Evolutionary conservation across 1,140 invertebrate species (phyloP), one percentile per base, ranked within the genome.

Genomic region (Caligus rogercresseyi): DNA sequence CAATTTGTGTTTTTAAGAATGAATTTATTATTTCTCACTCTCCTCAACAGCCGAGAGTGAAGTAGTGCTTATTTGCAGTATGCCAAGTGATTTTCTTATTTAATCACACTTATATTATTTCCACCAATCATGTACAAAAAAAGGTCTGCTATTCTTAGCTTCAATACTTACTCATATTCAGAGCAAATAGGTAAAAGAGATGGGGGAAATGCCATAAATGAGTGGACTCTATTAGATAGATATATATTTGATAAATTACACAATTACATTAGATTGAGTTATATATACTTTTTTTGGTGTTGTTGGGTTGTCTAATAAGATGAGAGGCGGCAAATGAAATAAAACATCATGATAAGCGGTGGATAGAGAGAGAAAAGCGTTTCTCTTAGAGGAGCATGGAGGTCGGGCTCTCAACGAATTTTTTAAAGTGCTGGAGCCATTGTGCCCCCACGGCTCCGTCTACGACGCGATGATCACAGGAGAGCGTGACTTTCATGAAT

Each of bases 381-480:
- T 11, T 11, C n/a, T 43, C n/a, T 69, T 78, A 83, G 66, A 83
- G 70, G 23, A 84, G 70, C 83, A 84, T 84, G 3, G 77, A 78
- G 19, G 77, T 72, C 19, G 82, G 82, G 66, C 79, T 76, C 67
- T 83, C 80, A 61, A 84, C 68, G 65, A 75, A 77, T 68, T 74
- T 74, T 65, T 77, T 79, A 72, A 85, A 84, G 64, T 80, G 74
- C 23, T 75, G 69, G 54, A 85, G 70, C 82, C 83, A 84, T 65
- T 80, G 74, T 1, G 83, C 83, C 23, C 83, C 82, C 15, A 84
- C 81, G 21, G 83, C 82, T 2, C 82, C 82, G 70, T 85, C 83
- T 13, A 84, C 81, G n/a, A 83, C 81, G 31, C 82, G 72, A 68
- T 84, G 82, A 70, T 85, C 82, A 72, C 82, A 83, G 67, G 80